Conservation (phyloP, 2,113 vertebrate species). For the Siniperca knerii region DNA sequence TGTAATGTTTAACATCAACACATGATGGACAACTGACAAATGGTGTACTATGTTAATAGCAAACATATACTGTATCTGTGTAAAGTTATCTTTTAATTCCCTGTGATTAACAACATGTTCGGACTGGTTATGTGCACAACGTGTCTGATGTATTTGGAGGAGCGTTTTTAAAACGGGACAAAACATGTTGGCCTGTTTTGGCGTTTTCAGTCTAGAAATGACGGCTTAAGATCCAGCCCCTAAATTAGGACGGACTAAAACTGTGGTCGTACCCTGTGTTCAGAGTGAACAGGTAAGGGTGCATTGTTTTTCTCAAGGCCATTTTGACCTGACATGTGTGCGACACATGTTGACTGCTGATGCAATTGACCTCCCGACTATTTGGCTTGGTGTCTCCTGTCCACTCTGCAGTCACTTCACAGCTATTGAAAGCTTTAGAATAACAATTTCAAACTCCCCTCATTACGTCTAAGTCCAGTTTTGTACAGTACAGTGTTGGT, state of each 20-base stretch:
- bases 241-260: accelerated
- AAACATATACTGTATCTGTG: neutral
- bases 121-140: neutral
- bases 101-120: neutral
- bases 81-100: neutral
- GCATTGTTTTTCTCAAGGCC: slow-evolving; percentile 20
- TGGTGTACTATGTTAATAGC: neutral
- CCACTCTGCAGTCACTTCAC: neutral
- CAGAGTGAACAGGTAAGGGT: neutral
- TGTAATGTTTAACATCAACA: slow-evolving; percentile 28
- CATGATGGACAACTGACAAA: neutral
- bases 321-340: slow-evolving; percentile 40
- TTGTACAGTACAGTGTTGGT: neutral
- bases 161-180: neutral
- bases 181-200: neutral
- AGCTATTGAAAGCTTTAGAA: neutral
- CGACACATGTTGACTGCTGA: slow-evolving; percentile 13
- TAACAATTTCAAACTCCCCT: neutral
- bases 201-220: neutral
- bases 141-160: neutral
- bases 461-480: neutral
- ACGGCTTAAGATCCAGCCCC: no score
- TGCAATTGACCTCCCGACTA: neutral
- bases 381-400: neutral
- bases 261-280: neutral